These are phyloP conservation scores for Nematopogon swammerdamellus DNA, from an alignment of 2,888 invertebrate species.

Conservation along the genomic window DNA sequence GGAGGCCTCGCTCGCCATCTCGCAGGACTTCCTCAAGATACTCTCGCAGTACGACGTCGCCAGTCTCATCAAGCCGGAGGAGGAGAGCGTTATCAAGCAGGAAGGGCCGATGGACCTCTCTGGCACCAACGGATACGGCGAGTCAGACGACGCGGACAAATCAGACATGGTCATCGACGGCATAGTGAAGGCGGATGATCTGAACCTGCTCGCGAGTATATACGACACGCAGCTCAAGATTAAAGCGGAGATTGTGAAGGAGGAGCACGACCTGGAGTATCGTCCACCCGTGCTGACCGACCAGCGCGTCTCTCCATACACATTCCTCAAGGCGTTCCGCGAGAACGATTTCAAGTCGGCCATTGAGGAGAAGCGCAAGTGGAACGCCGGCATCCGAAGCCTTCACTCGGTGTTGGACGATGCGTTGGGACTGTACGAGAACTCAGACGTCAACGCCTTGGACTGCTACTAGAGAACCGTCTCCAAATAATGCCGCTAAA, in stretches of 20 bases:
- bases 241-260: constrained; percentile 22
- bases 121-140: not conserved
- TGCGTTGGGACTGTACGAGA: constrained; percentile 61
- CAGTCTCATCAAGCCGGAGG: not conserved
- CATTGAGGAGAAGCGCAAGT: constrained; percentile 51
- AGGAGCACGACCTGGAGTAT: constrained; percentile 23
- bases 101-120: not conserved
- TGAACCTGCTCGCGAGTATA: constrained; percentile 50
- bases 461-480: constrained; percentile 62
- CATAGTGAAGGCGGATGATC: constrained; percentile 52
- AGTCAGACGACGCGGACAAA: constrained; percentile 7
- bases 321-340: constrained; percentile 48
- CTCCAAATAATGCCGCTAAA: too few relatives aligned
- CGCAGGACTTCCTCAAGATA: not conserved
- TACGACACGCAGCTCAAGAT: constrained; percentile 35
- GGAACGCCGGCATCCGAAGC: constrained; percentile 52
- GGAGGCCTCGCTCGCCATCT: not conserved
- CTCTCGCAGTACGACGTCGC: not conserved
- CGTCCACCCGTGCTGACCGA: constrained; percentile 6
- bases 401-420: constrained; percentile 71
- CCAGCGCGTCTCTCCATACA: constrained; percentile 23
- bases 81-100: not conserved
- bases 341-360: constrained; percentile 49
- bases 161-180: constrained; percentile 49
- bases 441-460: constrained; percentile 56